phyloP scores from a whole-genome alignment of 1,140 invertebrate genomes.

The Theocolax elegans region DNA sequence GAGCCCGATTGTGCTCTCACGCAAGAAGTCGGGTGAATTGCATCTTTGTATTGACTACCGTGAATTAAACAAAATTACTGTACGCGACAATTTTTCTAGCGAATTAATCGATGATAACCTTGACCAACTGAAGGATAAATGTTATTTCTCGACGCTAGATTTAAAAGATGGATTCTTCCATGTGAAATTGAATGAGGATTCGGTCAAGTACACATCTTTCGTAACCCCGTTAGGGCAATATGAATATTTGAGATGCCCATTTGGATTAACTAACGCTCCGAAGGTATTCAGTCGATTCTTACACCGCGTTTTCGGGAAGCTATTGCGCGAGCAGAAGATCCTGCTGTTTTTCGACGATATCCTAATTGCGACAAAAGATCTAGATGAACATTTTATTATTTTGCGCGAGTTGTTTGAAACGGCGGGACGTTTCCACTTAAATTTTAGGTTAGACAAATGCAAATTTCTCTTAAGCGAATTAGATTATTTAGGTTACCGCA shows the following conservation, averaged over 20 bases:
- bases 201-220: conserved; percentile 42
- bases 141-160: conserved; percentile 36
- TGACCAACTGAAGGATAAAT: neutral
- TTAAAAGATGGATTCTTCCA: conserved; percentile 37
- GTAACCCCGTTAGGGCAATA: conserved; percentile 7
- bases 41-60: conserved; percentile 65
- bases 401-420: too few species aligned
- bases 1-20: conserved; percentile 55
- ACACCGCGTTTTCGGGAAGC: too few species aligned
- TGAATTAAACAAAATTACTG: conserved; percentile 58
- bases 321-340: too few species aligned
- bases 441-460: too few species aligned
- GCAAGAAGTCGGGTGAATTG: neutral
- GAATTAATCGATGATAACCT: neutral
- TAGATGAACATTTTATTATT: too few species aligned
- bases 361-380: too few species aligned
- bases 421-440: too few species aligned
- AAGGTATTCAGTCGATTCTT: conserved; percentile 32
- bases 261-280: conserved; percentile 43
- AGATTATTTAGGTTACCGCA: too few species aligned
- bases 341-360: too few species aligned
- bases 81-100: conserved; percentile 49
- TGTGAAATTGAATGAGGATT: conserved; percentile 23
- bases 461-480: too few species aligned
- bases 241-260: conserved; percentile 38